Percentiles rank a stretch among this genome's conserved stretches.
Evolutionary conservation across 2,113 vertebrate species (phyloP).

Genomic region (Anser cygnoides): DNA sequence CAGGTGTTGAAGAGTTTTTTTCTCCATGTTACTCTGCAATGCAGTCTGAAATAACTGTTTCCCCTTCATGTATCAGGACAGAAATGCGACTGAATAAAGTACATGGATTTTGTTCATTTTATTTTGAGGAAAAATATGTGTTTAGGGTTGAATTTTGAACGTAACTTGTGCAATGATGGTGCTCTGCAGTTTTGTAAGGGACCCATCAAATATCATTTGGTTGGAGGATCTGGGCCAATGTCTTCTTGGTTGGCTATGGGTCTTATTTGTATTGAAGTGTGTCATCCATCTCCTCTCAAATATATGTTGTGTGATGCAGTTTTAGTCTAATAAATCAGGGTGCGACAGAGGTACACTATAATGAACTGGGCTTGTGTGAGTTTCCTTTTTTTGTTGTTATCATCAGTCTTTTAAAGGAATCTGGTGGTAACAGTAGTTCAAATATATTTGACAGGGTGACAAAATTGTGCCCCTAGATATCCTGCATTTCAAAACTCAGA

Average conservation of each 20-base stretch:
- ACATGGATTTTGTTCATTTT: neutral
- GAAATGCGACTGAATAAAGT: neutral
- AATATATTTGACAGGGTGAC: neutral
- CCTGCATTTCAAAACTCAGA: conserved; percentile 59
- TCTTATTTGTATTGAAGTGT: neutral
- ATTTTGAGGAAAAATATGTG: neutral
- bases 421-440: neutral
- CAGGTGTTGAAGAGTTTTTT: neutral
- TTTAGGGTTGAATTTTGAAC: neutral
- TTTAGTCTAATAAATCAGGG: neutral
- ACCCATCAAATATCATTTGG: neutral
- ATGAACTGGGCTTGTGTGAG: neutral
- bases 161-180: neutral
- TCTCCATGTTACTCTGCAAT: neutral
- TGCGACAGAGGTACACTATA: neutral
- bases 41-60: neutral
- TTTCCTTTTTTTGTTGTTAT: neutral
- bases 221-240: neutral
- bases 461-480: conserved; percentile 8
- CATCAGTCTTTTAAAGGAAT: neutral
- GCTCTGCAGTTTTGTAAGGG: neutral
- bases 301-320: neutral
- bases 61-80: neutral
- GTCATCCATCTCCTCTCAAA: neutral
- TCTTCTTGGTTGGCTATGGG: neutral